phyloP scores from a whole-genome alignment of 92 coral and sea anemone genomes.

The Heliopora coerulea region DNA sequence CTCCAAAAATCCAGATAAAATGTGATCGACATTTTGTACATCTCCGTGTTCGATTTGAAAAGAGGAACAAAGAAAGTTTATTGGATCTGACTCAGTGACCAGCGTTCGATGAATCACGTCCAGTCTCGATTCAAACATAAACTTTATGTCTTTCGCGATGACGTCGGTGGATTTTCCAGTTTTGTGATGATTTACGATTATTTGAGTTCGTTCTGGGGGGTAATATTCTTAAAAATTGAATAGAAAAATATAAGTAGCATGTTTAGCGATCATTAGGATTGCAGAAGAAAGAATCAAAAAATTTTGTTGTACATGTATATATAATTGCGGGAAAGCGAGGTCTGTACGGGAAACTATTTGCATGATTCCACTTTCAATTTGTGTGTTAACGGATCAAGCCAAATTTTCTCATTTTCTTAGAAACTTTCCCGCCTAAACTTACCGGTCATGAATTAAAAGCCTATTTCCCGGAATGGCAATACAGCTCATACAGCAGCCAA shows the following conservation, averaged over 20 bases:
- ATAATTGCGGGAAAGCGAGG: too few relatives aligned
- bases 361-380: too few relatives aligned
- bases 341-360: too few relatives aligned
- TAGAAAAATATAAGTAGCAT: neutral
- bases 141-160: constrained; percentile 2
- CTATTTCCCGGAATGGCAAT: too few relatives aligned
- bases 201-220: neutral
- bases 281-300: too few relatives aligned
- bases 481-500: too few relatives aligned
- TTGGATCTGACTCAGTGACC: constrained; percentile 2
- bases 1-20: constrained; percentile 18
- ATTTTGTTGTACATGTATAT: too few relatives aligned
- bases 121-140: constrained; percentile 17
- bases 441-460: too few relatives aligned
- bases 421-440: too few relatives aligned
- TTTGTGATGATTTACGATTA: neutral
- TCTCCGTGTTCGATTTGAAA: constrained; percentile 31
- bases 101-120: constrained; percentile 7
- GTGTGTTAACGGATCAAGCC: too few relatives aligned
- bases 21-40: constrained; percentile 15
- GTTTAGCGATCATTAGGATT: too few relatives aligned
- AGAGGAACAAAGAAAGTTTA: constrained; percentile 23
- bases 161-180: neutral
- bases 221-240: neutral
- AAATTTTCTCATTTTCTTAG: too few relatives aligned